Evolutionary conservation across 35 echinoderm and acorn worm species (phyloP).

Genomic region (Lytechinus pictus): DNA sequence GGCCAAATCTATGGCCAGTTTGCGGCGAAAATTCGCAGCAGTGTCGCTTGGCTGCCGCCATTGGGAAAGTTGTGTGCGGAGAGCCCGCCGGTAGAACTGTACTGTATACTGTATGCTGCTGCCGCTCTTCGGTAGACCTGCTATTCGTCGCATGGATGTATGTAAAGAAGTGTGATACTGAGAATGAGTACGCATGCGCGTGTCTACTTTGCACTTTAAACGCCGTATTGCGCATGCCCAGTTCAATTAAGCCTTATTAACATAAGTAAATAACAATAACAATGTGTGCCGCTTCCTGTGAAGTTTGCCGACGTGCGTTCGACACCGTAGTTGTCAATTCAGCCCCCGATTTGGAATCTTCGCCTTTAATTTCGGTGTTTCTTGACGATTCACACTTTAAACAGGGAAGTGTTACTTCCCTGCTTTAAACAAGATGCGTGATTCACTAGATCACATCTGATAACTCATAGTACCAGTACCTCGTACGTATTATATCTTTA

Average conservation of each 20-base stretch:
- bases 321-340: slow-evolving; percentile 5
- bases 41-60: slow-evolving; percentile 98
- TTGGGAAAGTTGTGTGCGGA: slow-evolving; percentile 77
- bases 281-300: slow-evolving; percentile 70
- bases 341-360: neutral
- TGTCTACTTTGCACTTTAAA: slow-evolving; percentile 78
- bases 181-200: slow-evolving; percentile 57
- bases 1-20: slow-evolving; percentile 71
- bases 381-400: neutral
- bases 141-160: slow-evolving; percentile 23
- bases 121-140: neutral
- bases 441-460: neutral
- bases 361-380: neutral
- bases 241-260: slow-evolving; percentile 97
- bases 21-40: slow-evolving; percentile 87
- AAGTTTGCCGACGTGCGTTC: slow-evolving; percentile 75
- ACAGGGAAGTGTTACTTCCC: too few relatives aligned
- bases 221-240: slow-evolving; percentile 78
- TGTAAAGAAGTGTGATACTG: neutral
- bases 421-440: too few relatives aligned
- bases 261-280: slow-evolving; percentile 98
- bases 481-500: too few relatives aligned
- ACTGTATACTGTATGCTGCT: neutral
- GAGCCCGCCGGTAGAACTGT: slow-evolving; percentile 46
- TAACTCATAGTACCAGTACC: neutral